phyloP scores from a whole-genome alignment of 1,140 invertebrate species.

The Bombus waltoni region DNA sequence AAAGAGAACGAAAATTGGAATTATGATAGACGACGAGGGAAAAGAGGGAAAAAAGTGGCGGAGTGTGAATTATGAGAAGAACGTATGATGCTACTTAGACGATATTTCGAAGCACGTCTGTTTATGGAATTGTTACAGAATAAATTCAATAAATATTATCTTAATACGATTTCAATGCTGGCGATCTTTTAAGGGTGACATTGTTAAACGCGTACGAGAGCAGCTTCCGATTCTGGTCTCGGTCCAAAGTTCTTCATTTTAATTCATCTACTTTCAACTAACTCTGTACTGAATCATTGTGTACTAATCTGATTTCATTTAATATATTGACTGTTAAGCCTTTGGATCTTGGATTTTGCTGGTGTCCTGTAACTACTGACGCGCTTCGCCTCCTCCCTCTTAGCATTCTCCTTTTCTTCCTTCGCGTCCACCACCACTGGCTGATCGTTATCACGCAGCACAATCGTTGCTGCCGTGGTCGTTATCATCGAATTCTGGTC shows the following conservation, averaged over 20 bases:
- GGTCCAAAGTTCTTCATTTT: conserved; percentile 21
- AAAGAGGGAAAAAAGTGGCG: background rate
- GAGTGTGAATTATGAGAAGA: conserved; percentile 28
- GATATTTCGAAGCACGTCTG: conserved; percentile 35
- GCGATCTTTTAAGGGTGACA: conserved; percentile 13
- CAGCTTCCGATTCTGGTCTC: conserved; percentile 27
- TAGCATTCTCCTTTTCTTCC: conserved; percentile 37
- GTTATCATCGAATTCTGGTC: conserved; percentile 65
- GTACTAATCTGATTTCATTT: conserved; percentile 48
- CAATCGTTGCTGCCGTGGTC: conserved; percentile 55
- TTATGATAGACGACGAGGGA: too few relatives aligned
- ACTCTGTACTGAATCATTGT: conserved; percentile 41
- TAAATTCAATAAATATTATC: conserved; percentile 53
- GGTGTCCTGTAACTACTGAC: background rate
- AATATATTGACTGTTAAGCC: conserved; percentile 56
- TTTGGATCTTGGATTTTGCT: conserved; percentile 51
- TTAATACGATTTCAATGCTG: conserved; percentile 26
- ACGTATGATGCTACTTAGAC: conserved; percentile 28
- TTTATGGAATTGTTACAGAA: conserved; percentile 53
- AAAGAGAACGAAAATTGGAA: background rate
- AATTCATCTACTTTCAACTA: conserved; percentile 24
- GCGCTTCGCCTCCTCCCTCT: conserved; percentile 10
- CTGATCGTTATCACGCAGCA: conserved; percentile 64
- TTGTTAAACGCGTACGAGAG: conserved; percentile 22
- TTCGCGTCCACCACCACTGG: conserved; percentile 33